Base-by-base conservation (phyloP, 92 coral and sea anemone species). In the Metridium senile region DNA sequence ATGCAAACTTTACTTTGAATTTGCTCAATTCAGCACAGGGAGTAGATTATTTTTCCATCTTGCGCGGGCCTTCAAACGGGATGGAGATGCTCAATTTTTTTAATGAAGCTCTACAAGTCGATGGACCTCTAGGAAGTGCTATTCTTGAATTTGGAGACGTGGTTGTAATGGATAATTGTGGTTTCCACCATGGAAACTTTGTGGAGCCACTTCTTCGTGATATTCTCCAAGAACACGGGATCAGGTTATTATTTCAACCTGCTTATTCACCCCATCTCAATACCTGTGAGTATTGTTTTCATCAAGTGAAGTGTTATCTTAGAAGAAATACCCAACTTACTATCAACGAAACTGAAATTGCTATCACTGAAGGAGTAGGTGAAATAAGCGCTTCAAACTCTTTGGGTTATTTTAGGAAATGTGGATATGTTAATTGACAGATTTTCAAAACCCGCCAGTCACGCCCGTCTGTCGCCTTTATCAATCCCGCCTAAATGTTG, bases 81-180 rank as follows among this genome's bases (percentile, higher is more conserved):
- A 71, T 71, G 71, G 90, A 86, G 67, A 34, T 86, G 66, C 47
- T 86, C 2, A 74, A 25, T 32, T 85, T 81, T 54, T 69, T 81
- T 32, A 73, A 86, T 34, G 83, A 86, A 47, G 83, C 86, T 1
- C 64, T 79, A 0, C 54, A 58, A 27, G 81, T 79, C 17, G 73
- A 72, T 11, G 33, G 84, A 61, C 63, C 58, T 9, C 86, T 81
- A 54, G 90, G 90, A 11, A 28, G 68, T 16, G 57, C 87, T 27
- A 49, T 71, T 70, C 87, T 86, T 47, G 84, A 81, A 51, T 45
- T 58, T 28, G 83, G 87, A 0, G 84, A 86, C 26, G 56, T 71
- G 23, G 90, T 86, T 0, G 47, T 80, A 1, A 81, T 86, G 90
- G 90, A 75, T 54, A 80, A 86, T 18, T 79, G 89, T 52, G 82